These are phyloP conservation scores for Anguilla obscura DNA, from an alignment of 2,797 vertebrate genomes.

Conservation along the genomic window DNA sequence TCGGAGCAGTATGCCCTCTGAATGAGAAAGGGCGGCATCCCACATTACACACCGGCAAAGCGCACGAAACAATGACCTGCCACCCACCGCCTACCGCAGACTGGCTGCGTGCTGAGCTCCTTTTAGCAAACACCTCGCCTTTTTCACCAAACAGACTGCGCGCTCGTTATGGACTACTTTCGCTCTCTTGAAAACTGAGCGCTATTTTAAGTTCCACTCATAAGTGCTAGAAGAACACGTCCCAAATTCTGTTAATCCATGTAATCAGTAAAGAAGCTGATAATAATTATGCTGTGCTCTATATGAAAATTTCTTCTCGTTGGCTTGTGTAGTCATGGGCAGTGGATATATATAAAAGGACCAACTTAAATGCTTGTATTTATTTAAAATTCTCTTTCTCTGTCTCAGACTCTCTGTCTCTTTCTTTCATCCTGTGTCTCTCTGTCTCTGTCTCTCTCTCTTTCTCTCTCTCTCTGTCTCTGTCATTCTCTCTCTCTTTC, in stretches of 20 bases:
- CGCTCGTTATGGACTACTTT: background rate
- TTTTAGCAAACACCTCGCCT: too few species aligned
- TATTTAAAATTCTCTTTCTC: background rate
- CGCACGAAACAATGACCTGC: background rate
- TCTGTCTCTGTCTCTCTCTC: background rate
- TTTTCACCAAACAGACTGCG: background rate
- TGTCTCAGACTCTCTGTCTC: background rate
- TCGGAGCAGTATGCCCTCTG: background rate
- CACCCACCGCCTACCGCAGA: background rate
- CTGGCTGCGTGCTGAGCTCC: background rate
- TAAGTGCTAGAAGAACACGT: background rate
- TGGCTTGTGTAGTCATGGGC: background rate
- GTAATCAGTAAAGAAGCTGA: background rate
- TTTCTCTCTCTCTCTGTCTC: conserved; percentile 23
- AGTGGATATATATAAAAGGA: background rate
- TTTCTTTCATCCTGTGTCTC: background rate
- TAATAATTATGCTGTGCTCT: background rate
- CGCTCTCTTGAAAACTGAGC: background rate
- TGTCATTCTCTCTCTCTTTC: conserved; percentile 8
- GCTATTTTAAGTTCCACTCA: background rate
- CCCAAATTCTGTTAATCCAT: background rate
- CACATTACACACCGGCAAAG: background rate
- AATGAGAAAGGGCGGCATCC: background rate
- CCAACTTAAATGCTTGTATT: background rate
- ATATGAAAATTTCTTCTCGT: background rate